These are phyloP conservation scores for Trichosurus vulpecula DNA, from an alignment of 2,797 vertebrate genomes.

Conservation along the genomic window DNA sequence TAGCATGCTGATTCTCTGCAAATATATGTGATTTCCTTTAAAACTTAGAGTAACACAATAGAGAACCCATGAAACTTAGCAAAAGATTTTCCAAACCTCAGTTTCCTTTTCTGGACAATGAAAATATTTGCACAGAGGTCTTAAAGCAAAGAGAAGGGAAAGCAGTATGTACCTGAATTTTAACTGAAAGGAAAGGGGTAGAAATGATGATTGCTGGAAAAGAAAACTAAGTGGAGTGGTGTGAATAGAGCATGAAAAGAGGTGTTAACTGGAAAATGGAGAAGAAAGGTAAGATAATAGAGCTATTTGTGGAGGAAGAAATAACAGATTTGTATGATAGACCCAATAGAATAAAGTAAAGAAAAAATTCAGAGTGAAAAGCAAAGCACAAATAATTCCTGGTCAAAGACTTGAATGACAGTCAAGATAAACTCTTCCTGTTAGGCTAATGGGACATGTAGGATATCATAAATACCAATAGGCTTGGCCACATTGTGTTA, in stretches of 20 bases:
- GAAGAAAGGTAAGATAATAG: not conserved
- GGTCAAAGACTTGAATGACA: not conserved
- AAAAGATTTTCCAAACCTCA: not conserved
- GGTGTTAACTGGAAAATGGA: not conserved
- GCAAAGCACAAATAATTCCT: not conserved
- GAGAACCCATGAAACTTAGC: not conserved
- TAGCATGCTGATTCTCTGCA: not conserved
- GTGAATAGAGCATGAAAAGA: not conserved
- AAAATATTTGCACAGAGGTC: not conserved
- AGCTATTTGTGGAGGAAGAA: not conserved
- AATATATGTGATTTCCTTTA: not conserved
- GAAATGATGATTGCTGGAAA: not conserved
- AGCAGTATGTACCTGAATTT: not conserved
- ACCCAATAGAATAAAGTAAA: not conserved
- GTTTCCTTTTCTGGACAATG: not conserved
- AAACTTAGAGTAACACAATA: not conserved
- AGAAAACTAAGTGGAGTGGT: not conserved
- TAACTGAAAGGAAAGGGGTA: not conserved
- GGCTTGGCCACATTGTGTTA: too few species aligned
- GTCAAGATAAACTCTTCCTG: not conserved
- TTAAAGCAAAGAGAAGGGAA: not conserved
- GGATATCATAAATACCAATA: not conserved
- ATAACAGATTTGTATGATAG: not conserved
- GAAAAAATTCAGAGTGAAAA: not conserved
- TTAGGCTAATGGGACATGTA: not conserved